Conservation (phyloP, 2,888 invertebrate species). For the Machimus atricapillus region DNA sequence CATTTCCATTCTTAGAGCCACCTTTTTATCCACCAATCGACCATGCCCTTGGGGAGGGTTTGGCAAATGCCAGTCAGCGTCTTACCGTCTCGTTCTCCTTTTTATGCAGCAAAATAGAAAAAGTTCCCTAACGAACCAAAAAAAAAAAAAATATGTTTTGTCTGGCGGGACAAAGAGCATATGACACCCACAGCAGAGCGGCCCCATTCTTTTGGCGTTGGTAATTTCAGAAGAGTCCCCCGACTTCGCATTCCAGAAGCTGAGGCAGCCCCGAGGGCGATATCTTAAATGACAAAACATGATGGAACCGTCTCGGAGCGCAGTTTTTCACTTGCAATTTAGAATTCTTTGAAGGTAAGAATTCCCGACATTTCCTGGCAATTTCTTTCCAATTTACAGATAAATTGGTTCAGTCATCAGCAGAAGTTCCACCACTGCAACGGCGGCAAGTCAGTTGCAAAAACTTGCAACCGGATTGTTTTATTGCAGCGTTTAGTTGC, state of each 20-base stretch:
- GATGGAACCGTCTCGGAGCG: background rate
- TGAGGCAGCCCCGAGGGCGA: background rate
- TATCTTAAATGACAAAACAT: background rate
- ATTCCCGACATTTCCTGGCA: conserved; percentile 28
- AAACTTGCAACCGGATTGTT: conserved; percentile 19
- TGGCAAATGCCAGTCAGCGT: background rate
- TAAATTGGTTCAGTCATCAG: conserved; percentile 34
- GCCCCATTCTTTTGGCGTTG: background rate
- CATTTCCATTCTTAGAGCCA: background rate
- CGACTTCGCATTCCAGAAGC: background rate
- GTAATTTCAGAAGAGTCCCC: background rate
- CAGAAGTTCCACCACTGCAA: background rate
- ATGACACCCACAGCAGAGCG: background rate
- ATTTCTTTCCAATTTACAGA: conserved; percentile 23
- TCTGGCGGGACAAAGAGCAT: background rate
- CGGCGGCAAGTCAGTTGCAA: conserved; percentile 8
- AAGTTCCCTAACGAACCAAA: background rate
- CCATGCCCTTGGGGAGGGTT: background rate
- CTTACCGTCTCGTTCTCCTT: background rate
- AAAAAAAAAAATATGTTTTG: background rate
- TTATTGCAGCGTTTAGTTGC: conserved; percentile 12
- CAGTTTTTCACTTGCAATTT: conserved; percentile 5
- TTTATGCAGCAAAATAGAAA: background rate
- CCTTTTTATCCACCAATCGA: background rate
- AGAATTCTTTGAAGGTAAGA: conserved; percentile 10